phyloP scores from a whole-genome alignment of 2,113 vertebrate species.

The Penelope pileata region DNA sequence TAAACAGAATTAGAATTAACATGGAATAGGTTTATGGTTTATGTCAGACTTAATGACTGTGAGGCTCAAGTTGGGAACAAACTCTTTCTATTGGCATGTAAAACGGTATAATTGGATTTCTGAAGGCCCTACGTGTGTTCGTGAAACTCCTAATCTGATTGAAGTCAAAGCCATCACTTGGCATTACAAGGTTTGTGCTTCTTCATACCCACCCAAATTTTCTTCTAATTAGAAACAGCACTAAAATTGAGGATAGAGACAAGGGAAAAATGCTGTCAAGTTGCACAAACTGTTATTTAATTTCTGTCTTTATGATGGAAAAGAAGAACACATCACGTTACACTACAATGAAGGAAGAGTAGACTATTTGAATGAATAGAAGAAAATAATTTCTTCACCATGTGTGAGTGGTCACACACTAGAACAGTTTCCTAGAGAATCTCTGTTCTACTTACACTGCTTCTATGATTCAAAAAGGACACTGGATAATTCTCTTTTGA shows the following conservation, averaged over 20 bases:
- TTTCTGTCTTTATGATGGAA: neutral
- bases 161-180: neutral
- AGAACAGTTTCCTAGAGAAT: neutral
- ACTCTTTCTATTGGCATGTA: constrained; percentile 1
- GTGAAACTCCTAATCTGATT: constrained; percentile 13
- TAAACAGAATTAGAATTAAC: neutral
- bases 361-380: neutral
- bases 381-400: neutral
- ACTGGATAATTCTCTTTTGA: neutral
- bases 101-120: constrained; percentile 17
- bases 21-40: neutral
- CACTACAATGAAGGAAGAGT: neutral
- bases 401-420: neutral
- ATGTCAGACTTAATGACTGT: neutral
- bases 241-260: neutral
- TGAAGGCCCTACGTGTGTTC: neutral
- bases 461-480: neutral
- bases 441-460: neutral
- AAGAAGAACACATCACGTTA: neutral
- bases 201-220: neutral
- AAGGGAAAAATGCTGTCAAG: neutral
- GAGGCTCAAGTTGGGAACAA: neutral
- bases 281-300: neutral
- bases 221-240: neutral
- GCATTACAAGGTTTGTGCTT: neutral